These are phyloP conservation scores for Enteromius thamalakanensis DNA, from an alignment of 2,797 vertebrate genomes.

Conservation along the genomic window DNA sequence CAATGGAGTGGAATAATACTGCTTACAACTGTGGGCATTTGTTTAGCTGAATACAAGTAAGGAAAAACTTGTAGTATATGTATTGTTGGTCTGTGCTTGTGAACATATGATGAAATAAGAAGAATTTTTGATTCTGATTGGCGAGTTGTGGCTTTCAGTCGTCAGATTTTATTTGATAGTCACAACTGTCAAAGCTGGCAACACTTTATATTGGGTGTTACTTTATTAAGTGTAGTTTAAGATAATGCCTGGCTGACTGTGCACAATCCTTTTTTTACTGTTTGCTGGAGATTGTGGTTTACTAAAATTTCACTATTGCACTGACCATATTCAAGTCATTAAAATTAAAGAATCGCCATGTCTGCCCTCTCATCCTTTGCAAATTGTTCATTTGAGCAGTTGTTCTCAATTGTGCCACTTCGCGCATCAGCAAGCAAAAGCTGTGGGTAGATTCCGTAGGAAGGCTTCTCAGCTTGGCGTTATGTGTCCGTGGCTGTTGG, in stretches of 20 bases:
- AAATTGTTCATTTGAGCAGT: slow-evolving; percentile 73
- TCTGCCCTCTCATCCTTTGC: slow-evolving; percentile 70
- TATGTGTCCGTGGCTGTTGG: slow-evolving; percentile 66
- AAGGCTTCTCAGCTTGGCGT: slow-evolving; percentile 65
- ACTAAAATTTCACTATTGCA: slow-evolving; percentile 36
- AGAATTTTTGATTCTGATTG: not conserved
- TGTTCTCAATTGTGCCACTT: slow-evolving; percentile 57
- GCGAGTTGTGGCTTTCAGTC: not conserved
- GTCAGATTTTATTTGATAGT: not conserved
- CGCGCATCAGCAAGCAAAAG: slow-evolving; percentile 76
- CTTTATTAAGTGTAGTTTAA: not conserved
- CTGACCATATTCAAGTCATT: slow-evolving; percentile 69
- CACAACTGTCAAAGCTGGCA: not conserved
- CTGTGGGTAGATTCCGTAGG: slow-evolving; percentile 72
- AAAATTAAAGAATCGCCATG: slow-evolving; percentile 74
- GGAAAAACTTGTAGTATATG: not conserved
- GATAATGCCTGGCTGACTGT: not conserved
- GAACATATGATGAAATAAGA: not conserved
- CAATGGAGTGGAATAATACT: slow-evolving; percentile 11
- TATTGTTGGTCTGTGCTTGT: not conserved
- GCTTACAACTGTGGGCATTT: not conserved
- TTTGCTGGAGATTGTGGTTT: slow-evolving; percentile 15
- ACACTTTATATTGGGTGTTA: not conserved
- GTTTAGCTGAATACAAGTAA: not conserved
- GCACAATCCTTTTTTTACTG: not conserved